Conservation (phyloP, 2,888 invertebrate species). For the Phalera bucephala region DNA sequence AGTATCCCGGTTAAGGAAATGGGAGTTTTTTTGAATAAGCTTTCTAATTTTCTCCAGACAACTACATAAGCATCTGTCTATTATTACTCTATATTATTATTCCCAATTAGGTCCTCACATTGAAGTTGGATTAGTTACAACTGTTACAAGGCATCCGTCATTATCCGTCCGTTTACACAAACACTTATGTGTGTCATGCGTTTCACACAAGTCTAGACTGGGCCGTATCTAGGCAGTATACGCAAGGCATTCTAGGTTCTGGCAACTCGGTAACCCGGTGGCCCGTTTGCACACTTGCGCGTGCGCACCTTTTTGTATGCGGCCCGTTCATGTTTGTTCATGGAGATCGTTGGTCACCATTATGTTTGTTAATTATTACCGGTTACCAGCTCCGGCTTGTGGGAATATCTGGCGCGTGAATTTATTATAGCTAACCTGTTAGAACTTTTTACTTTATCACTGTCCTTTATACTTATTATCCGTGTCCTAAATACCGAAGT, state of each 20-base stretch:
- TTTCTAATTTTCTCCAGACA: neutral
- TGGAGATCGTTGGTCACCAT: constrained; percentile 40
- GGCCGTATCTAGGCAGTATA: constrained; percentile 36
- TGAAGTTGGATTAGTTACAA: neutral
- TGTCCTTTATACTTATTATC: neutral
- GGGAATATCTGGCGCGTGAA: constrained; percentile 24
- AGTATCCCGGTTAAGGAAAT: neutral
- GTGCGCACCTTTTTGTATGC: constrained; percentile 40
- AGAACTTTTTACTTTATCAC: constrained; percentile 11
- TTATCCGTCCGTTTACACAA: constrained; percentile 13
- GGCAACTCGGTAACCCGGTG: constrained; percentile 67
- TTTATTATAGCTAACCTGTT: constrained; percentile 16
- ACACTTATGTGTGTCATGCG: constrained; percentile 43
- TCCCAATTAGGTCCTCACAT: neutral
- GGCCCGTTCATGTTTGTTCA: constrained; percentile 28
- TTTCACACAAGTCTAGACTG: constrained; percentile 49
- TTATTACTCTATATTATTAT: neutral
- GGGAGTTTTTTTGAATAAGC: neutral
- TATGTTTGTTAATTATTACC: constrained; percentile 33
- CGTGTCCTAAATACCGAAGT: neutral
- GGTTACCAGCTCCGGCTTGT: constrained; percentile 13
- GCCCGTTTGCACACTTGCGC: constrained; percentile 67
- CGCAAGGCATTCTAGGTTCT: constrained; percentile 54
- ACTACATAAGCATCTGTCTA: neutral
- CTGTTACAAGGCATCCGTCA: neutral